These are phyloP conservation scores for Scaptomyza montana DNA, from an alignment of 1,140 invertebrate genomes.

Conservation along the genomic window DNA sequence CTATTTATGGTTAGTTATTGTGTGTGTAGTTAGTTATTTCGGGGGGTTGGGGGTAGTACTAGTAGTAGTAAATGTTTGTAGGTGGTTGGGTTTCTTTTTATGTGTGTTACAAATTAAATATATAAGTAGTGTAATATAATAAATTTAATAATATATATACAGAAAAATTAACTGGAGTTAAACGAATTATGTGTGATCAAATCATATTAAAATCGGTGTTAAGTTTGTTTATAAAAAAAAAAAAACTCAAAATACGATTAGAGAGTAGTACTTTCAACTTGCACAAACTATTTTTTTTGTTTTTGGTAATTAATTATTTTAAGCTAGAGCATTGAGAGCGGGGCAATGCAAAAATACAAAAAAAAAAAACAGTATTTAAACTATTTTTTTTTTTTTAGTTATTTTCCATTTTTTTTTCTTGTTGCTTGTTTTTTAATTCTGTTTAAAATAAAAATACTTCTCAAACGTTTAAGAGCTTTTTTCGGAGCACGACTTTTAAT, in stretches of 20 bases:
- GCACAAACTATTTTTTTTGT: constrained; percentile 71
- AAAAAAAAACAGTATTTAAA: background rate
- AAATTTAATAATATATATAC: constrained; percentile 65
- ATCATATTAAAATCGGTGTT: constrained; percentile 44
- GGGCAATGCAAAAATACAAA: constrained; percentile 37
- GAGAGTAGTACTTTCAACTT: constrained; percentile 78
- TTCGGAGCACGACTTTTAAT: constrained; percentile 71
- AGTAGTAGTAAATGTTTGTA: constrained; percentile 30
- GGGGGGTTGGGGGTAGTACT: constrained; percentile 6
- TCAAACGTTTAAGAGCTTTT: constrained; percentile 78
- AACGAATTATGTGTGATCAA: constrained; percentile 72
- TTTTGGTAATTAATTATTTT: constrained; percentile 40
- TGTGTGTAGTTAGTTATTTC: constrained; percentile 7
- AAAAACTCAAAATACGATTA: constrained; percentile 53
- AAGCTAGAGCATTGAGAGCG: constrained; percentile 28
- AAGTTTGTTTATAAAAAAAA: constrained; percentile 61
- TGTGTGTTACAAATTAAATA: constrained; percentile 61
- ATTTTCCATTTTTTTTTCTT: constrained; percentile 64
- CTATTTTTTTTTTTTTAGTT: constrained; percentile 51
- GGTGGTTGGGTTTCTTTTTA: constrained; percentile 26
- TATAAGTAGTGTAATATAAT: constrained; percentile 46
- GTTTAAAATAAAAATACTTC: constrained; percentile 32
- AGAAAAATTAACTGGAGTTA: constrained; percentile 62
- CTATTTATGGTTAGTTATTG: constrained; percentile 25
- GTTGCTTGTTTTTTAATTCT: constrained; percentile 73